Evolutionary conservation across 2,113 vertebrate species (phyloP), one percentile per base, ranked within the genome.

Genomic region (Antechinus flavipes): DNA sequence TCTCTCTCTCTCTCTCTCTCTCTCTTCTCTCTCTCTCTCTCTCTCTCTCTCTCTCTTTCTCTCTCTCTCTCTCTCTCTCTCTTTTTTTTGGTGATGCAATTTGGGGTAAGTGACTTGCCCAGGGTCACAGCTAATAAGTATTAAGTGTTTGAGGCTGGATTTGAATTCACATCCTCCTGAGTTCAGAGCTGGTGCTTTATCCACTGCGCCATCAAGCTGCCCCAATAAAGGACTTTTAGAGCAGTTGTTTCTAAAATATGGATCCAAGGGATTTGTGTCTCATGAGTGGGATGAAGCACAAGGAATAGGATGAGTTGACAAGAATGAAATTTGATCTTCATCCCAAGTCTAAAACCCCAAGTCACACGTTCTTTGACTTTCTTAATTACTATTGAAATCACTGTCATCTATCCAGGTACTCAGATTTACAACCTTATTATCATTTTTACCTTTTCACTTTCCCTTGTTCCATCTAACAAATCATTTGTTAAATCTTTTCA

Each of bases 391-490:
- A 23, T 84, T 84, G 68, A 42, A 42, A 6, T 84, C n/a, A 84
- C 19, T 84, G 16, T 1, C n/a, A 84, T 42, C n/a, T 84, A n/a
- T 84, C 2, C 19, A 42, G n/a, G 16, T 23, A 23, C n/a, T 84
- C 68, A 42, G 35, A 2, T 84, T 23, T 84, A 42, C n/a, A 42
- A 42, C 7, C 2, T 84, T 16, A n/a, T 23, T 42, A 23, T 84
- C n/a, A 76, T n/a, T 0, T 35, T 76, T 2, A 3, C 16, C 16
- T 42, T 84, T 19, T 84, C 68, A 42, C 1, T 84, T n/a, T 84
- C 19, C 76, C 91, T 93, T 90, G 58, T 76, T 95, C 30, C 52
- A 92, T 61, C 5, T 92, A 91, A 94, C 22, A 54, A 91, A 55
- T 50, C 2, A 10, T 49, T 94, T 90, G 46, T 53, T 91, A 93